These are phyloP conservation scores for Grapholita molesta DNA, from an alignment of 1,140 invertebrate species.

Conservation along the genomic window DNA sequence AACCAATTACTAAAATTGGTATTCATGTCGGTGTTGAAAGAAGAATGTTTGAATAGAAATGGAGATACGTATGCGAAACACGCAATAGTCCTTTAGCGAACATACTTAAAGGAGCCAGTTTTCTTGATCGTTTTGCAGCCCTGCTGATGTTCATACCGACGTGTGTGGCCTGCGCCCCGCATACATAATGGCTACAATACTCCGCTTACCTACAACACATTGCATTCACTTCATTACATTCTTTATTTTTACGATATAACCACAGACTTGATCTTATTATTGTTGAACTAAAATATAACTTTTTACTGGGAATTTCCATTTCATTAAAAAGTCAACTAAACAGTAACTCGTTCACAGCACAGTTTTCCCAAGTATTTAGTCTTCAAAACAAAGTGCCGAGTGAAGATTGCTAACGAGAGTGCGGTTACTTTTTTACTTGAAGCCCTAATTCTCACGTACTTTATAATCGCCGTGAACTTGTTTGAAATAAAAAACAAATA, in stretches of 20 bases:
- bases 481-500: conserved; percentile 18
- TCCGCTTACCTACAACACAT: conserved; percentile 27
- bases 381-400: background rate
- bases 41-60: background rate
- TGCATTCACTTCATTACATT: conserved; percentile 29
- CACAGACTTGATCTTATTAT: conserved; percentile 34
- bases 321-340: background rate
- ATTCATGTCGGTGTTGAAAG: background rate
- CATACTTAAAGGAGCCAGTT: background rate
- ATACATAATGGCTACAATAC: conserved; percentile 29
- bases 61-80: conserved; percentile 22
- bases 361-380: background rate
- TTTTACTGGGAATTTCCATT: background rate
- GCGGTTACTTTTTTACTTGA: background rate
- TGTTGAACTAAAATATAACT: conserved; percentile 18
- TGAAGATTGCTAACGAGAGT: background rate
- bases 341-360: background rate
- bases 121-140: conserved; percentile 24
- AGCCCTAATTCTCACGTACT: conserved; percentile 30
- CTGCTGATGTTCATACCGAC: conserved; percentile 16
- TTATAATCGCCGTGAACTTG: conserved; percentile 32
- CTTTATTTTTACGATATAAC: conserved; percentile 39
- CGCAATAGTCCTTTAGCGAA: conserved; percentile 17
- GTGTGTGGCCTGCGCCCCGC: conserved; percentile 30
- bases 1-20: background rate